Evolutionary conservation across 2,113 vertebrate genomes (phyloP), one percentile per base, ranked within the genome.

Genomic region (Prunella himalayana): DNA sequence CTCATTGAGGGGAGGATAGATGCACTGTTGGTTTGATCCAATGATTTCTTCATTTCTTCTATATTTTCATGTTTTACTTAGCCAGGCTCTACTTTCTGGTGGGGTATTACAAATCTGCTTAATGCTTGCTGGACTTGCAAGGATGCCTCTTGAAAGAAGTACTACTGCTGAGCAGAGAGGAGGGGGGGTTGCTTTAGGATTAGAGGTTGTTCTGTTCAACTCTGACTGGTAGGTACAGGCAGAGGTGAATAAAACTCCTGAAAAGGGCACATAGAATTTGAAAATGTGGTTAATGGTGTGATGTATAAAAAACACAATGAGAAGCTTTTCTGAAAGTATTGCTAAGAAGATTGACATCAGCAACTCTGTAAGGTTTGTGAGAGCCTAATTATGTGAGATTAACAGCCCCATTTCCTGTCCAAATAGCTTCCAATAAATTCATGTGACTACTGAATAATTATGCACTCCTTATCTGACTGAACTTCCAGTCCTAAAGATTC

Each of bases 401-500:
- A 92, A 41, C 68, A 72, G 31, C 10, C 65, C 49, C 42, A 47
- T 86, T 94, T 93, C 87, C 80, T 94, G 76, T 90, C 51, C 92
- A 88, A 83, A 80, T 22, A 57, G 44, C 68, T 86, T 94, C 66
- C 47, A 71, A 90, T 88, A 92, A 87, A 88, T 91, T 90, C 44
- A 35, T 78, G 37, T 49, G 75, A 83, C 78, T 95, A 45, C 54
- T 53, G 44, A 91, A 56, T 91, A 93, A 94, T 88, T 92, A 86
- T 45, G 24, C 53, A 45, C 27, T 44, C 79, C 76, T 95, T 95
- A 92, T 93, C 92, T 86, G 63, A 70, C 39, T 93, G 76, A 94
- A 91, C 82, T 92, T 90, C 72, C 69, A 88, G 53, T 76, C 65
- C 83, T 79, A 82, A 87, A 90, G 69, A 86, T 78, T 86, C 72